Evolutionary conservation across 2,888 invertebrate genomes (phyloP), one percentile per base, ranked within the genome.

Genomic region (Maniola hyperantus): DNA sequence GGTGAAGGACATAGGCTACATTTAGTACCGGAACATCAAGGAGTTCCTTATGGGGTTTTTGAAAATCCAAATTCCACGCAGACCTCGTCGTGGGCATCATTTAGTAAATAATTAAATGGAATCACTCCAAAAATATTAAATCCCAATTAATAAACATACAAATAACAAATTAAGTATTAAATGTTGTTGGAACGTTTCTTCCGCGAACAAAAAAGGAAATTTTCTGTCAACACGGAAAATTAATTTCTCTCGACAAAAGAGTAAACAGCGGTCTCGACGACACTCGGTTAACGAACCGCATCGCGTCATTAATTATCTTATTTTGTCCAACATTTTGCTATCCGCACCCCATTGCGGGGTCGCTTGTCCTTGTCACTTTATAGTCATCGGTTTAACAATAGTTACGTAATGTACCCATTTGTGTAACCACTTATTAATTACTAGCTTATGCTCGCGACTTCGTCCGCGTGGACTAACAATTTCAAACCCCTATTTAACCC

Each of bases 281-380:
- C 59, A 26, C 57, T 59, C 59, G 59, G 59, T 59, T 60, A 60
- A 60, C 60, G 60, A 60, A 60, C 60, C 60, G 60, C 48, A 34
- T 50, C 60, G 46, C 15, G 34, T 60, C 50, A 60, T 60, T 60
- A 60, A 60, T 60, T 60, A 60, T 60, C 18, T 50, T 60, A 60
- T 60, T 60, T 60, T 60, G 60, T 60, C 36, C 50, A 60, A 36
- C 36, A 13, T 33, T 60, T 50, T 36, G 34, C 50, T 20, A 50
- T 15, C 50, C 60, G 36, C 60, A 60, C 60, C 59, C 36, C 60
- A 11, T 4, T 55, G 54, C 34, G 59, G 59, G 60, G 60, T 48
- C 60, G 20, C 48, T 50, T 59, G 46, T 59, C 44, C 58, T 33
- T 46, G 57, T 59, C 58, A 59, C 20, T 26, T n/a, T 59, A 33